A percentile compares a stretch with the other conserved stretches of the same genome.
Conservation (phyloP, 2,113 vertebrate genomes). For the Lynx canadensis region DNA sequence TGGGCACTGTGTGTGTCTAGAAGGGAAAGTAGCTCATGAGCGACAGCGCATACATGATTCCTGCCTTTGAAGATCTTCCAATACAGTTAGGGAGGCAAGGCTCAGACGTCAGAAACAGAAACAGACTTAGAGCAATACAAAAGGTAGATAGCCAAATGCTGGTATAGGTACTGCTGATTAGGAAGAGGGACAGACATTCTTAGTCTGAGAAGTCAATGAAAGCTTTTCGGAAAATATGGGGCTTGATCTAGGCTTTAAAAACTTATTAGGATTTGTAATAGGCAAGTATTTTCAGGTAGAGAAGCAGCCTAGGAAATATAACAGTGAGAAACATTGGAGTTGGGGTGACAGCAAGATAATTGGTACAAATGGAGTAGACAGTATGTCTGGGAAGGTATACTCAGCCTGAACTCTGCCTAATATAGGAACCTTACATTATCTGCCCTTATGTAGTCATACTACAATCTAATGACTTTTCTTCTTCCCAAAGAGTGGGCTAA, state of each 20-base stretch:
- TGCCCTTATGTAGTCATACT: not conserved
- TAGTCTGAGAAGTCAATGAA: not conserved
- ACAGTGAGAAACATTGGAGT: not conserved
- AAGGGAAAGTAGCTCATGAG: not conserved
- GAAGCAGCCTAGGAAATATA: not conserved
- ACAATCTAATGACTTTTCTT: not conserved
- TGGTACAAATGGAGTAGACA: not conserved
- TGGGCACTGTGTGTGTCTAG: not conserved
- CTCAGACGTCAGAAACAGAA: constrained; percentile 36
- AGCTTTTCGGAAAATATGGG: not conserved
- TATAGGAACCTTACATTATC: not conserved
- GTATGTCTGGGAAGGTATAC: not conserved
- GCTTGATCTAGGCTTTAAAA: constrained; percentile 19
- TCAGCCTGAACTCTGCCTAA: not conserved
- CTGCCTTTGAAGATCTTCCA: not conserved
- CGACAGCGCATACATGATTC: not conserved
- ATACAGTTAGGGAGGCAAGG: not conserved
- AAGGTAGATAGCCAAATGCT: not conserved
- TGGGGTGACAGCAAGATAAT: not conserved
- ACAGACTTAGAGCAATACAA: not conserved
- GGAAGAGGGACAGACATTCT: not conserved
- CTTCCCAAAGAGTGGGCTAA: not conserved
- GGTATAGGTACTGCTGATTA: not conserved
- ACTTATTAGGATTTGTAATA: constrained; percentile 19
- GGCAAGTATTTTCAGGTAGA: constrained; percentile 2